These are phyloP conservation scores for Macrophya annulata DNA, from an alignment of 2,888 invertebrate genomes.

Conservation along the genomic window DNA sequence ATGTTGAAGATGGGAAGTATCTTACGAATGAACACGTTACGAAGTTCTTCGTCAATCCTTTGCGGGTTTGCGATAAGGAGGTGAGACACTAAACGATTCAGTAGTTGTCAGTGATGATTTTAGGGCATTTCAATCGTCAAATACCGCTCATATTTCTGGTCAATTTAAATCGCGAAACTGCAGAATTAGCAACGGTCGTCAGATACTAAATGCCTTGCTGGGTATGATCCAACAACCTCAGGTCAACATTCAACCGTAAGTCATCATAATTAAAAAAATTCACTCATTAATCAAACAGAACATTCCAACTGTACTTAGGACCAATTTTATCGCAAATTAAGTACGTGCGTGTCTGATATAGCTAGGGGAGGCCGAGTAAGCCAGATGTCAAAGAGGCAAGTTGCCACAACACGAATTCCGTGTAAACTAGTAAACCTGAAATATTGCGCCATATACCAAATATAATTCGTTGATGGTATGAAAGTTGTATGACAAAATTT, in stretches of 20 bases:
- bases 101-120: slow-evolving; percentile 37
- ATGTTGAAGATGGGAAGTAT: slow-evolving; percentile 12
- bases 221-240: not conserved
- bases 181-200: not conserved
- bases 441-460: not conserved
- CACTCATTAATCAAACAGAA: not conserved
- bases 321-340: not conserved
- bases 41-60: not conserved
- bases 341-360: not conserved
- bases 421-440: not conserved
- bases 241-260: not conserved
- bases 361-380: not conserved
- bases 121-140: slow-evolving; percentile 13
- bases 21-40: not conserved
- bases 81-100: slow-evolving; percentile 4
- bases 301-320: not conserved
- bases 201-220: not conserved
- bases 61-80: not conserved
- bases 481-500: not conserved
- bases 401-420: not conserved
- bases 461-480: not conserved
- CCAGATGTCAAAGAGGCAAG: not conserved
- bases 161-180: not conserved
- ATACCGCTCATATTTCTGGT: not conserved
- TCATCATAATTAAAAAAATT: not conserved